phyloP scores from a whole-genome alignment of 2,797 vertebrate genomes.

The Sciurus vulgaris region DNA sequence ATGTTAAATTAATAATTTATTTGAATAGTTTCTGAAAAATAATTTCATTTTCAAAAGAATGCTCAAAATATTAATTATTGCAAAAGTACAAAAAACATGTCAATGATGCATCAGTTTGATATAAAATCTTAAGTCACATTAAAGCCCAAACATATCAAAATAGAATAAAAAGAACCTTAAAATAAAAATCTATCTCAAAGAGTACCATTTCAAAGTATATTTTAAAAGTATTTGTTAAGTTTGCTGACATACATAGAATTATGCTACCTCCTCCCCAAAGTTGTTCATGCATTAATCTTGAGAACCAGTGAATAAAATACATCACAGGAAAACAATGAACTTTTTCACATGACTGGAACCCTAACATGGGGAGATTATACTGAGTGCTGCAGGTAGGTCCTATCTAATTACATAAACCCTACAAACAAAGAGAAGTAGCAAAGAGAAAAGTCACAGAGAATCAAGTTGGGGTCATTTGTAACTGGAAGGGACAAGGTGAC shows the following conservation, averaged over 20 bases:
- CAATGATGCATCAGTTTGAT: neutral
- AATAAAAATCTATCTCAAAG: neutral
- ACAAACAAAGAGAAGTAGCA: neutral
- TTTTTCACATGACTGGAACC: neutral
- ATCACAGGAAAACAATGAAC: neutral
- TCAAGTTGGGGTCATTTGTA: neutral
- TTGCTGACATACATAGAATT: neutral
- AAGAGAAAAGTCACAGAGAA: neutral
- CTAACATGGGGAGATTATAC: neutral
- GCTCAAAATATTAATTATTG: slow-evolving; percentile 78
- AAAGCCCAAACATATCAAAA: neutral
- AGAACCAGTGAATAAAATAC: neutral
- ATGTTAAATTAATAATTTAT: slow-evolving; percentile 81
- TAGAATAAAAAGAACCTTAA: neutral
- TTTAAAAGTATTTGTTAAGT: too few species aligned
- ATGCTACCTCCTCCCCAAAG: neutral
- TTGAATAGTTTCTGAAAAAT: slow-evolving; percentile 78
- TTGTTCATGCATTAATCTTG: neutral
- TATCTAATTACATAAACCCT: neutral
- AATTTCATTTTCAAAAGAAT: slow-evolving; percentile 75
- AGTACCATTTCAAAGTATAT: neutral
- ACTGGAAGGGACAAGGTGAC: too few species aligned
- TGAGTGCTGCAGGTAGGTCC: neutral
- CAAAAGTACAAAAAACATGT: slow-evolving; percentile 68
- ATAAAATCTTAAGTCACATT: neutral